phyloP scores from a whole-genome alignment of 1,140 invertebrate genomes.

The Chymomyza costata region DNA sequence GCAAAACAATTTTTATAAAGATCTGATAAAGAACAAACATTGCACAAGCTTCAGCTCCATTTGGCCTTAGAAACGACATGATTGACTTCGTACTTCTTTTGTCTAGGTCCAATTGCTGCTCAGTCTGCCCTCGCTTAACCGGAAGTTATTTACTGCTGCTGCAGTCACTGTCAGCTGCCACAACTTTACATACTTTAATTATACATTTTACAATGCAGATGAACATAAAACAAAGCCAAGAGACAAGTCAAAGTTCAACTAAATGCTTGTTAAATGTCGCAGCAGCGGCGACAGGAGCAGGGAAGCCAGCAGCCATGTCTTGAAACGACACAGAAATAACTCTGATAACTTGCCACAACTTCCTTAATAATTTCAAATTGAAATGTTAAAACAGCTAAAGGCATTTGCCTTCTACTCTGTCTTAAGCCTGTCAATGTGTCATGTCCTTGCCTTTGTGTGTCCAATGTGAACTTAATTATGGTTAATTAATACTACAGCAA shows the following conservation, averaged over 20 bases:
- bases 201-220: conserved; percentile 51
- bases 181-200: conserved; percentile 66
- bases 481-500: conserved; percentile 65
- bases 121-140: conserved; percentile 27
- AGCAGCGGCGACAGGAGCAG: conserved; percentile 16
- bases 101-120: too few species aligned
- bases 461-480: conserved; percentile 58
- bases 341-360: conserved; percentile 31
- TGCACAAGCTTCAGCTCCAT: too few species aligned
- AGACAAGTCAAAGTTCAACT: conserved; percentile 36
- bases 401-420: conserved; percentile 4
- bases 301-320: conserved; percentile 46
- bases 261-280: conserved; percentile 56
- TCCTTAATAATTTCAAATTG: conserved; percentile 52
- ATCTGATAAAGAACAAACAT: too few species aligned
- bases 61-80: too few species aligned
- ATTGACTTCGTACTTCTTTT: too few species aligned
- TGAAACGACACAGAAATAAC: conserved; percentile 26
- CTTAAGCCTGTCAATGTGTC: neutral
- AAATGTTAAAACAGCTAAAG: conserved; percentile 23
- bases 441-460: conserved; percentile 4
- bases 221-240: conserved; percentile 8
- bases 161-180: conserved; percentile 45
- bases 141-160: conserved; percentile 52
- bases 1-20: conserved; percentile 24